Evolutionary conservation across 2,888 invertebrate species (phyloP).

Genomic region (Lobophora halterata): DNA sequence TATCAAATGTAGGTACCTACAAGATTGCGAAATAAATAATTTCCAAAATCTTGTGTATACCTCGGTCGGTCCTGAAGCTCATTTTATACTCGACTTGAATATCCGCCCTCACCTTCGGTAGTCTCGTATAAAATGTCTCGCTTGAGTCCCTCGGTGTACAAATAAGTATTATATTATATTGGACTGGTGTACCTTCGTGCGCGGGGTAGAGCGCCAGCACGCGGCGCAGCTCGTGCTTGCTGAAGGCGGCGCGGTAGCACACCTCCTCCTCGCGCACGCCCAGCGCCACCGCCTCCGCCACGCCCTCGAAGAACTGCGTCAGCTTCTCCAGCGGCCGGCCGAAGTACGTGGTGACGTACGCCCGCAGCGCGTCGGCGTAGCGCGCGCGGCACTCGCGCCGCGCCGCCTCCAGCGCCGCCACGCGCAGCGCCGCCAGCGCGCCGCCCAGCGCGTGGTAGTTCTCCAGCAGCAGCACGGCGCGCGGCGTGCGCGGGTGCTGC

Average conservation of each 20-base stretch:
- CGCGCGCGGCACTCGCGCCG: constrained; percentile 94
- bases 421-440: constrained; percentile 92
- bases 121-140: too few species aligned
- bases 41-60: too few species aligned
- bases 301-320: constrained; percentile 97
- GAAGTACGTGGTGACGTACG: constrained; percentile 97
- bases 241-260: constrained; percentile 98
- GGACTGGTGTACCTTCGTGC: constrained; percentile 20
- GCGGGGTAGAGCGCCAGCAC: constrained; percentile 96
- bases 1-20: too few species aligned
- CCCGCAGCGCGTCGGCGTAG: constrained; percentile 93
- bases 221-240: constrained; percentile 97
- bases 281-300: constrained; percentile 94
- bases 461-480: constrained; percentile 70
- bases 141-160: too few species aligned
- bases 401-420: constrained; percentile 91
- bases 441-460: constrained; percentile 97
- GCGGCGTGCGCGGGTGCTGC: constrained; percentile 95
- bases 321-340: constrained; percentile 84
- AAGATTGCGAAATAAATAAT: too few species aligned
- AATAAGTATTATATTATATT: too few species aligned
- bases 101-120: too few species aligned
- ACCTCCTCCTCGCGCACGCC: constrained; percentile 98
- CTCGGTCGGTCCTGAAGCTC: too few species aligned
- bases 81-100: too few species aligned